These are phyloP conservation scores for Panopea generosa DNA, from an alignment of 2,888 invertebrate genomes.

Conservation along the genomic window DNA sequence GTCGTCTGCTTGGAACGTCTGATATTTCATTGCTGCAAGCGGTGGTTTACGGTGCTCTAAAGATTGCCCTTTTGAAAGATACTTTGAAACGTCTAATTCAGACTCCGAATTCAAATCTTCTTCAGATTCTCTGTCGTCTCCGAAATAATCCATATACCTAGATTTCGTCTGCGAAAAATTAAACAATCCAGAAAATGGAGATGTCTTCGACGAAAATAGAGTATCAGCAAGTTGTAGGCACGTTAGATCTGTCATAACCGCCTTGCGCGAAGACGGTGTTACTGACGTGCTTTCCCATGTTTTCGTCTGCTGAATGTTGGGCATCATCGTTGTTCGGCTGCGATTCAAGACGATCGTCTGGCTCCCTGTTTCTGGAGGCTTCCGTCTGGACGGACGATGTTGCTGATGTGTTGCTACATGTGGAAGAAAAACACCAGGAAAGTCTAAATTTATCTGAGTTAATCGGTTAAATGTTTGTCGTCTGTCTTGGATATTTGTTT, in stretches of 20 bases:
- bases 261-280: conserved; percentile 1
- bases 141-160: conserved; percentile 33
- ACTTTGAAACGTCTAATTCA: not conserved
- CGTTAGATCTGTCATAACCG: conserved; percentile 39
- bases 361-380: conserved; percentile 10
- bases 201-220: conserved; percentile 37
- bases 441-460: conserved; percentile 46
- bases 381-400: not conserved
- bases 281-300: not conserved
- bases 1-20: conserved; percentile 25
- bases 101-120: not conserved
- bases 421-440: conserved; percentile 50
- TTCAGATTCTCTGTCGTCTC: conserved; percentile 1
- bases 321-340: conserved; percentile 38
- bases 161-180: conserved; percentile 14
- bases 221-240: conserved; percentile 53
- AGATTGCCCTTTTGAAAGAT: not conserved
- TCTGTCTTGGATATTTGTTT: conserved; percentile 3
- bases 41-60: not conserved
- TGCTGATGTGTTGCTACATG: conserved; percentile 16
- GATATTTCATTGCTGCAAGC: not conserved
- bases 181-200: conserved; percentile 40
- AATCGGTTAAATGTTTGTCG: conserved; percentile 31
- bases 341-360: conserved; percentile 18
- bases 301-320: conserved; percentile 18